Evolutionary conservation across 2,888 invertebrate genomes (phyloP), one percentile per base, ranked within the genome.

Genomic region (Ophonus ardosiacus): DNA sequence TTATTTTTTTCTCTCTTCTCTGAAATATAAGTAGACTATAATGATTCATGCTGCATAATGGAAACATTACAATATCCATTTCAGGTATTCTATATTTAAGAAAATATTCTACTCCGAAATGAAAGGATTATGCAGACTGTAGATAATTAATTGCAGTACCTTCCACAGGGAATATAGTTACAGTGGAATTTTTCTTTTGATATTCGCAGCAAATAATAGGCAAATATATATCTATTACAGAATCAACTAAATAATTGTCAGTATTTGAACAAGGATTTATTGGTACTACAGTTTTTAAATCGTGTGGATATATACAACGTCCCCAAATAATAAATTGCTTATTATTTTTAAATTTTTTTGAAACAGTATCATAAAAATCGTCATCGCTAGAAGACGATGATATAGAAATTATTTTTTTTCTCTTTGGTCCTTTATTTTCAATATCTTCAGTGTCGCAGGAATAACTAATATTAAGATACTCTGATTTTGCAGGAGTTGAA

Each of bases 21-120:
- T 57, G 1, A 15, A 57, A 57, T n/a, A 57, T 57, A 57, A 57
- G 57, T 57, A 2, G 7, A 57, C 57, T 57, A n/a, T 57, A 57
- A 59, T 15, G 59, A 57, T n/a, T 57, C 15, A 57, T 57, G 6
- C 0, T 57, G n/a, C 57, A 57, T 2, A 57, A 57, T 57, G 57
- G 57, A 57, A 57, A n/a, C n/a, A 57, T 57, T 57, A 57, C 57
- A 15, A 57, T 57, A 57, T 57, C 57, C 57, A 57, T 57, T 57
- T 57, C 57, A 7, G 57, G 57, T 57, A 57, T 57, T 57, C 8
- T 57, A 17, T 57, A 57, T 57, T 57, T 57, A n/a, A 57, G 15
- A 15, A 57, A 57, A n/a, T 57, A 57, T 57, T 57, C 57, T 57
- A 57, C 7, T 5, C 57, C 17, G 8, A 57, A 57, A 0, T 57